These are phyloP conservation scores for Sceliomorpha sp. DNA, from an alignment of 2,888 invertebrate genomes.

Conservation along the genomic window DNA sequence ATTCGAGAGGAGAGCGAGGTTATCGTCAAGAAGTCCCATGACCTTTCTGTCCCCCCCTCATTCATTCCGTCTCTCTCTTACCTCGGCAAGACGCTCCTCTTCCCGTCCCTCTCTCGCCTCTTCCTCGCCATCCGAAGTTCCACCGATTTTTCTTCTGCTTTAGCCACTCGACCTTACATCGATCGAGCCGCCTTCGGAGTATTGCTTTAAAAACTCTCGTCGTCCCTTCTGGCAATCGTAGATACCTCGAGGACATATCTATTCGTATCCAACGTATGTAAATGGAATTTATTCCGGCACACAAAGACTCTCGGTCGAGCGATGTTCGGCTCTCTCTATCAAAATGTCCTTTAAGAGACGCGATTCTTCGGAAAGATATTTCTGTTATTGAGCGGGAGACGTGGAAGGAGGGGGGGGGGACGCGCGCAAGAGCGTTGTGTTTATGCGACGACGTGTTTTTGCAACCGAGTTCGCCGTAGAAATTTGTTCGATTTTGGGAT, in stretches of 20 bases:
- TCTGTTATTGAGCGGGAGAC: constrained; percentile 39
- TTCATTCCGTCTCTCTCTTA: constrained; percentile 30
- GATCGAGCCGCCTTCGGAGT: constrained; percentile 43
- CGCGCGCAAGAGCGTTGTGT: constrained; percentile 22
- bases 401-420: constrained; percentile 1
- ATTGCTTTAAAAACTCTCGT: constrained; percentile 52
- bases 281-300: constrained; percentile 63
- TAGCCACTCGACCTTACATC: constrained; percentile 51
- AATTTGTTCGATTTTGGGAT: constrained; percentile 12
- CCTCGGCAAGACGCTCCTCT: too few relatives aligned
- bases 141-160: constrained; percentile 42
- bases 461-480: constrained; percentile 35
- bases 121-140: constrained; percentile 23
- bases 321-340: constrained; percentile 56
- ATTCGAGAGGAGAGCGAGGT: constrained; percentile 55
- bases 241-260: constrained; percentile 58
- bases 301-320: constrained; percentile 55
- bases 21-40: constrained; percentile 55
- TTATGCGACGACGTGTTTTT: constrained; percentile 34
- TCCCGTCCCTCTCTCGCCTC: constrained; percentile 14
- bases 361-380: constrained; percentile 51
- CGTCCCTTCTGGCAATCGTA: constrained; percentile 46
- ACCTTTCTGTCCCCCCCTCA: constrained; percentile 29
- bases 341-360: constrained; percentile 55
- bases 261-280: constrained; percentile 62